These are phyloP conservation scores for Regulus satrapa DNA, from an alignment of 2,113 vertebrate genomes.

Conservation along the genomic window DNA sequence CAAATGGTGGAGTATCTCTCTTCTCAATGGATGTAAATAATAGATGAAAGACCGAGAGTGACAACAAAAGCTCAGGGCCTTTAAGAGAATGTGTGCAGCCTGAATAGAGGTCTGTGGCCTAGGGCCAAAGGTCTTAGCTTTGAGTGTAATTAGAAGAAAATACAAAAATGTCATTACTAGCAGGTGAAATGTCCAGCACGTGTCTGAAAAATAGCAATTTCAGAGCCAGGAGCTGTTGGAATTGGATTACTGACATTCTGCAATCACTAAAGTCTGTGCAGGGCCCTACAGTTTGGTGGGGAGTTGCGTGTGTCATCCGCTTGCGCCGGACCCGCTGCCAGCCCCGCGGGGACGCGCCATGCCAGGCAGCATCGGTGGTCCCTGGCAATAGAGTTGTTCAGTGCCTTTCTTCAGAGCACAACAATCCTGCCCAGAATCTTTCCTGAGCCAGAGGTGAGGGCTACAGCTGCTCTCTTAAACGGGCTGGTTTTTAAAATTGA, in stretches of 20 bases:
- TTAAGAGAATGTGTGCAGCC: constrained; percentile 78
- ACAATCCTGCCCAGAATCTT: not conserved
- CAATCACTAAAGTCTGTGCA: constrained; percentile 11
- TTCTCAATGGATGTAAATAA: constrained; percentile 78
- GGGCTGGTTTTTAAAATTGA: not conserved
- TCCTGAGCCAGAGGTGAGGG: not conserved
- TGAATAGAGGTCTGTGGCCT: constrained; percentile 78
- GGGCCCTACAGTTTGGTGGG: constrained; percentile 35
- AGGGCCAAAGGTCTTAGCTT: constrained; percentile 81
- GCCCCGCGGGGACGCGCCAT: not conserved
- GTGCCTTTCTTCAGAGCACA: not conserved
- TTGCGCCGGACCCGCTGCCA: not conserved
- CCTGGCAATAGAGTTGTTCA: not conserved
- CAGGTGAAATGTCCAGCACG: constrained; percentile 81
- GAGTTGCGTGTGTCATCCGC: constrained; percentile 19
- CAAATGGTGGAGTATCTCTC: constrained; percentile 74
- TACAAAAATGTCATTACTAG: constrained; percentile 83
- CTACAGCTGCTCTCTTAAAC: not conserved
- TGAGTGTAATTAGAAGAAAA: constrained; percentile 83
- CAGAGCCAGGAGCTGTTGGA: constrained; percentile 65
- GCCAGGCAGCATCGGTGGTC: not conserved
- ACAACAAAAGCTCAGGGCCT: constrained; percentile 79
- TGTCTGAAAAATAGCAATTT: constrained; percentile 78
- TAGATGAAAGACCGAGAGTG: constrained; percentile 78
- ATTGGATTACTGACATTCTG: constrained; percentile 74